Base-by-base conservation (phyloP, 2,797 vertebrate species). In the Semaprochilodus insignis region DNA sequence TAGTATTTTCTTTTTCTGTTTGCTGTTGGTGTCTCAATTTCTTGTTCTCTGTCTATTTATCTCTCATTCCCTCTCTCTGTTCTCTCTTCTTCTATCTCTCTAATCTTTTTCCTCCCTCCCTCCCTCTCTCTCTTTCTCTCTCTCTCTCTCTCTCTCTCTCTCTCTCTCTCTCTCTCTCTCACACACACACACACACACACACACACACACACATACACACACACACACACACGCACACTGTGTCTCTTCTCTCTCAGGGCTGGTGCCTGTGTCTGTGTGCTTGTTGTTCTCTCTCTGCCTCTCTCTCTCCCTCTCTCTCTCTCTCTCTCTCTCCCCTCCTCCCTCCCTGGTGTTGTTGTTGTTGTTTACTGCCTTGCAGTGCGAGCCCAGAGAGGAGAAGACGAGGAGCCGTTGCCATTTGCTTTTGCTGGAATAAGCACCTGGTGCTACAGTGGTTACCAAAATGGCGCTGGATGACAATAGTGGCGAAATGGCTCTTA, bases 391-490 rank as follows among this genome's bases (percentile, higher is more conserved):
- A 82, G 85, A 86, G 63, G 51, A 80, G 81, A 83, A 76, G 85
- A 85, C 85, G 86, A 80, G 63, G 77, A 79, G 83, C 87, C 52
- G 77, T 78, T 78, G 82, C 84, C 81, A 84, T 88, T 87, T 86
- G 85, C 80, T 86, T 93, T 92, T 92, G 90, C 88, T 87, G 79
- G 63, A 92, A 88, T 90, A 90, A 92, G 93, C 91, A 92, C 89
- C 87, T 87, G 89, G 82, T 78, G 82, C 80, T 92, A 90, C 92
- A 86, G 91, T 90, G 91, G 92, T 91, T 92, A 91, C 83, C 81
- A 81, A 93, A 92, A 92, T 93, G 91, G 90, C 81, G 86, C 72
- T 62, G 80, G 82, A 88, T 84, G 57, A 86, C 77, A 73, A 57
- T 77, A 69, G 59, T 80, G 73, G 62, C 54, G 80, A 83, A 82